Percentiles rank a stretch among this genome's conserved stretches.
phyloP scores from a whole-genome alignment of 2,888 invertebrate species.

The Pheosia gnoma region DNA sequence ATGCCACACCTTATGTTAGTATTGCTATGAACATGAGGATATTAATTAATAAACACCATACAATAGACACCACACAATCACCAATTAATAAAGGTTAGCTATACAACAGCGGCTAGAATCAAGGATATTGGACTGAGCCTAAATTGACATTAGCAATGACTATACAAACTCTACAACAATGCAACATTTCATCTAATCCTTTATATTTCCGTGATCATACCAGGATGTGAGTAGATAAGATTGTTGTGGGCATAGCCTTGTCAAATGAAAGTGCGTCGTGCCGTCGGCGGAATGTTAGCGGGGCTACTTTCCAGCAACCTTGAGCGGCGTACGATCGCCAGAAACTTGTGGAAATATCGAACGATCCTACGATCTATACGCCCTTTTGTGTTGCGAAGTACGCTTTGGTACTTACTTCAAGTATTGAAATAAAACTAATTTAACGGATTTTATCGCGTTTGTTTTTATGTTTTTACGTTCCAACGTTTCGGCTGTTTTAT shows the following conservation, averaged over 20 bases:
- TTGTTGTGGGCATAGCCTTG: constrained; percentile 59
- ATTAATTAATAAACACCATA: background rate
- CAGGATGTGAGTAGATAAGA: constrained; percentile 5
- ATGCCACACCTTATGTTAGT: too few species aligned
- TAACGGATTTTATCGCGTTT: too few species aligned
- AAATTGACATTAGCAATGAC: constrained; percentile 1
- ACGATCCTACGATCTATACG: constrained; percentile 37
- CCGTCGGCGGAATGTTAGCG: constrained; percentile 63
- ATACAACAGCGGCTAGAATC: background rate
- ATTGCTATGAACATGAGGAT: background rate
- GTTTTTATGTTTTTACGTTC: too few species aligned
- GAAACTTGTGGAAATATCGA: constrained; percentile 54
- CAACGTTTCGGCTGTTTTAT: too few species aligned
- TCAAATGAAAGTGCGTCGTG: constrained; percentile 66
- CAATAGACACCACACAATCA: too few species aligned
- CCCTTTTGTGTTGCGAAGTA: constrained; percentile 24
- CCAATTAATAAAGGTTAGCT: background rate
- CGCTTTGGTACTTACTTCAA: too few species aligned
- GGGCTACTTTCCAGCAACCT: constrained; percentile 65
- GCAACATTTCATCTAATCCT: background rate
- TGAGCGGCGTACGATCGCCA: constrained; percentile 50
- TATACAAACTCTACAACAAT: background rate
- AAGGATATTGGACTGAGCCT: background rate
- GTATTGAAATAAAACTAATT: too few species aligned
- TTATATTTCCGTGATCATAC: constrained; percentile 3